Conservation (phyloP, 2,113 vertebrate species). For the Neotoma lepida region DNA sequence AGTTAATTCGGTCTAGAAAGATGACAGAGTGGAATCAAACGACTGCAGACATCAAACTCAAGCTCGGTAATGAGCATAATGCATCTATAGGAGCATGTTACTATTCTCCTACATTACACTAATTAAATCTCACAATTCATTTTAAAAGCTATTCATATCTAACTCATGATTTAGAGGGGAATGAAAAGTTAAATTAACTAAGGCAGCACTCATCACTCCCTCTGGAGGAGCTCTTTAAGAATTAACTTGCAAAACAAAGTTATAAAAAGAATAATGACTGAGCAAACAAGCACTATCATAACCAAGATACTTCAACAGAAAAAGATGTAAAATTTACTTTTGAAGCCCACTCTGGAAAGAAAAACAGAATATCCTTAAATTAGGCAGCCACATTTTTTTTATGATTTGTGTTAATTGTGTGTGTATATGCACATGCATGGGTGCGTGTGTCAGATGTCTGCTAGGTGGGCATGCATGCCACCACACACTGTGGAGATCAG, state of each 20-base stretch:
- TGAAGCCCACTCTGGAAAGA: background rate
- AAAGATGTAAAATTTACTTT: conserved; percentile 12
- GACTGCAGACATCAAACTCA: conserved; percentile 53
- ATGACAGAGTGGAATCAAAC: conserved; percentile 60
- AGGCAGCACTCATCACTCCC: conserved; percentile 53
- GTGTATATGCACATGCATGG: too few relatives aligned
- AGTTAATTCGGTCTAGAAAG: conserved; percentile 46
- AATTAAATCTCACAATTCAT: conserved; percentile 77
- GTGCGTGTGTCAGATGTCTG: background rate
- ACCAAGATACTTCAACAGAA: background rate
- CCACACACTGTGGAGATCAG: background rate
- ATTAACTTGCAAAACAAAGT: conserved; percentile 77
- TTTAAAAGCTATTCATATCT: conserved; percentile 76
- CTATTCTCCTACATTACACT: conserved; percentile 68
- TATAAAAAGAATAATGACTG: conserved; percentile 70
- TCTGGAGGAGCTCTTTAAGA: conserved; percentile 73
- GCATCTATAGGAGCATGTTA: conserved; percentile 30
- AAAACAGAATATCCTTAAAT: conserved; percentile 38
- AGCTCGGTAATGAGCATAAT: conserved; percentile 19
- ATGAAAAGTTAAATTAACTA: conserved; percentile 66
- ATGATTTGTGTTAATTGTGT: background rate
- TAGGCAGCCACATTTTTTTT: background rate
- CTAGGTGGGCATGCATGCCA: too few relatives aligned
- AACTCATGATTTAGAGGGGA: conserved; percentile 59
- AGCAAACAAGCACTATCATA: background rate